Conservation (phyloP, 2,888 invertebrate species). For the Cephus runcator region DNA sequence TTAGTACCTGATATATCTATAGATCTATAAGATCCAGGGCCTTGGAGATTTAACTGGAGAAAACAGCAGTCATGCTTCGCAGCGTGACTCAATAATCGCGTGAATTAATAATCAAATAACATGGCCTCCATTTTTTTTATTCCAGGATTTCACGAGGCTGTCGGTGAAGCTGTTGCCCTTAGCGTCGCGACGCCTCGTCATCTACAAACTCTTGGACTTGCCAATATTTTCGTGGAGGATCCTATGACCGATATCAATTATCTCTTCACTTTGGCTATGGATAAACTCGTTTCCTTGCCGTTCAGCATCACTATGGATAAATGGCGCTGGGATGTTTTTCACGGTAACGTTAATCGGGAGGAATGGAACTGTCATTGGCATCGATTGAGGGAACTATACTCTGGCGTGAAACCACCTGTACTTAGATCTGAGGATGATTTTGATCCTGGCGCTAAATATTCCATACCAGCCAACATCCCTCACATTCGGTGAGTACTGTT, state of each 20-base stretch:
- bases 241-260: constrained; percentile 86
- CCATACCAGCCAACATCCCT: constrained; percentile 90
- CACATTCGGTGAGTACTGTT: constrained; percentile 82
- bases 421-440: constrained; percentile 88
- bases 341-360: constrained; percentile 77
- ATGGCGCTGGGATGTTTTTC: constrained; percentile 89
- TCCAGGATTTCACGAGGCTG: constrained; percentile 90
- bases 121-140: constrained; percentile 25
- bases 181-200: constrained; percentile 88
- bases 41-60: not conserved
- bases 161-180: constrained; percentile 89
- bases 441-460: constrained; percentile 93
- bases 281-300: constrained; percentile 86
- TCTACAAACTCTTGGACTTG: constrained; percentile 83
- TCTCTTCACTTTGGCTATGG: constrained; percentile 85
- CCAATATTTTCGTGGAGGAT: constrained; percentile 84
- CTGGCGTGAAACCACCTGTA: constrained; percentile 88
- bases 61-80: not conserved
- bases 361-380: constrained; percentile 92
- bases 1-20: not conserved
- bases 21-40: not conserved
- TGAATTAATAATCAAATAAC: not conserved
- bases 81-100: not conserved
- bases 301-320: constrained; percentile 86
- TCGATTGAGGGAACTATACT: constrained; percentile 84